These are phyloP conservation scores for Drosophila truncata DNA, from an alignment of 1,140 invertebrate genomes.

Conservation along the genomic window DNA sequence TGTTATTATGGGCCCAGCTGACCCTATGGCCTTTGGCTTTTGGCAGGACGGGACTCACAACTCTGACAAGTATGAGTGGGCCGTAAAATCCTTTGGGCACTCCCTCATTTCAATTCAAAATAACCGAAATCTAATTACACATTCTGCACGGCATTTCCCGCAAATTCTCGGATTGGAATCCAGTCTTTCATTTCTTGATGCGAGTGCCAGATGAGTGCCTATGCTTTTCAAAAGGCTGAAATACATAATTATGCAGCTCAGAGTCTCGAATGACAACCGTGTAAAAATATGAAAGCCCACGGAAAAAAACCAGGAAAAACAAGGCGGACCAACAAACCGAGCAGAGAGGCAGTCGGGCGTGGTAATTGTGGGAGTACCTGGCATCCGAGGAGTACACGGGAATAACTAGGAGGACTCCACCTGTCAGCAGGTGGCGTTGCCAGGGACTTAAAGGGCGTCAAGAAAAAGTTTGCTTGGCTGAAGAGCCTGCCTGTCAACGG, in stretches of 20 bases:
- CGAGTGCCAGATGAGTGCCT: slow-evolving; percentile 28
- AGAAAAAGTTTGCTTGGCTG: slow-evolving; percentile 43
- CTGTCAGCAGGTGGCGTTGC: slow-evolving; percentile 65
- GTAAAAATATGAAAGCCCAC: slow-evolving; percentile 23
- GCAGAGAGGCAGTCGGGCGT: slow-evolving; percentile 59
- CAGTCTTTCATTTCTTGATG: slow-evolving; percentile 16
- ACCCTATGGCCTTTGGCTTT: slow-evolving; percentile 1
- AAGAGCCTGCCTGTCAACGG: slow-evolving; percentile 59
- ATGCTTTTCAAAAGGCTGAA: slow-evolving; percentile 39
- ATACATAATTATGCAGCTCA: slow-evolving; percentile 66
- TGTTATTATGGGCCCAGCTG: slow-evolving; percentile 14
- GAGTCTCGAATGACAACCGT: slow-evolving; percentile 53
- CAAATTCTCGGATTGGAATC: slow-evolving; percentile 23
- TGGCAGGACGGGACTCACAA: slow-evolving; percentile 6
- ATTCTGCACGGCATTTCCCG: slow-evolving; percentile 17
- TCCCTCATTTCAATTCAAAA: slow-evolving; percentile 8
- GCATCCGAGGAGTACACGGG: not conserved
- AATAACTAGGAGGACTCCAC: slow-evolving; percentile 19
- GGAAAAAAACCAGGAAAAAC: slow-evolving; percentile 32
- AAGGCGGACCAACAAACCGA: slow-evolving; percentile 40
- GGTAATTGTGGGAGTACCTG: slow-evolving; percentile 47
- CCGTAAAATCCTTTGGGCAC: slow-evolving; percentile 17
- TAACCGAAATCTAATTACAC: slow-evolving; percentile 45
- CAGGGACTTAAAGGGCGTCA: slow-evolving; percentile 47
- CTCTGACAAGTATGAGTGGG: slow-evolving; percentile 3